phyloP scores from a whole-genome alignment of 2,888 invertebrate genomes.

The Artemia sp. region DNA sequence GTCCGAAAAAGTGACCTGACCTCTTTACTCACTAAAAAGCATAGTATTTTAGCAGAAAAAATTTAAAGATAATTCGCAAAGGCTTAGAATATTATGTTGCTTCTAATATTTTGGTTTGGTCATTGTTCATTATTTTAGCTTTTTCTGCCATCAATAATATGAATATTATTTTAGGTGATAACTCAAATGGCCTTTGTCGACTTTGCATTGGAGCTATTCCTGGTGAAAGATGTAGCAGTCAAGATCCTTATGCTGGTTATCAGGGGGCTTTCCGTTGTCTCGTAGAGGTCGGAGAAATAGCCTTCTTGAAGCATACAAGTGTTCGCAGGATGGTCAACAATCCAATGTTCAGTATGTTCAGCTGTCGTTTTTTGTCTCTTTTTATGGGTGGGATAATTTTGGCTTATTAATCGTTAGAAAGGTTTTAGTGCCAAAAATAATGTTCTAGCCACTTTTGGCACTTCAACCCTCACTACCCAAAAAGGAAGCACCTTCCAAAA shows the following conservation, averaged over 20 bases:
- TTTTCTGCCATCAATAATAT: slow-evolving; percentile 16
- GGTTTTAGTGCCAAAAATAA: no score
- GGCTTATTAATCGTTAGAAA: no score
- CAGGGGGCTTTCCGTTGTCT: slow-evolving; percentile 71
- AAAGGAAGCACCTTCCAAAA: no score
- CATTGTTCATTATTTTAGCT: slow-evolving; percentile 16
- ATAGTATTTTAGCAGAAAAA: no score
- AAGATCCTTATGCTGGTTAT: slow-evolving; percentile 73
- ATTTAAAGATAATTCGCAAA: no score
- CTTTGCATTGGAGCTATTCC: slow-evolving; percentile 63
- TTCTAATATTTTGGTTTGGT: background rate
- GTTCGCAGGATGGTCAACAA: slow-evolving; percentile 44
- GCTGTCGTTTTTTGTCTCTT: background rate
- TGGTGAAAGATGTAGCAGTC: slow-evolving; percentile 58
- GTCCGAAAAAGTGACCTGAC: no score
- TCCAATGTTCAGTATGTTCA: slow-evolving; percentile 19
- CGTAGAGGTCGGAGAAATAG: slow-evolving; percentile 65
- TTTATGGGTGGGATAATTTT: background rate
- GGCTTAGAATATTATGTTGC: no score
- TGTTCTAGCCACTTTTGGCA: no score
- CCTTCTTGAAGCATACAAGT: slow-evolving; percentile 71
- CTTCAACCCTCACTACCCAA: no score
- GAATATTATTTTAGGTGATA: slow-evolving; percentile 41
- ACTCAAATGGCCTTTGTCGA: slow-evolving; percentile 53
- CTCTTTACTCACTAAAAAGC: no score